Base-by-base conservation (phyloP, 2,888 invertebrate species). In the Selenia dentaria region DNA sequence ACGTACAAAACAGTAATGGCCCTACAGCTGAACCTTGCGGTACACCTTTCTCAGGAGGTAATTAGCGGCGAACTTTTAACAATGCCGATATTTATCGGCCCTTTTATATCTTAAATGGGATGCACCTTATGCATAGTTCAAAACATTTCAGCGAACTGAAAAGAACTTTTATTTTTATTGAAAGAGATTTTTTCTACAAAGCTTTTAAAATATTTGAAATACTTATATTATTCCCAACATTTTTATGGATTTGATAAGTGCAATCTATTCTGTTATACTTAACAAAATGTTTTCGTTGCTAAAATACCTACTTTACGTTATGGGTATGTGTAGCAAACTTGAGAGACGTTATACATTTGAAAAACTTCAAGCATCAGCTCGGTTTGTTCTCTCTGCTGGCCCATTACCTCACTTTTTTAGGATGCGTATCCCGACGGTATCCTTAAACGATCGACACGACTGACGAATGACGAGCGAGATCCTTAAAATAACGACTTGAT, bases 121-220 rank as follows among this genome's bases (percentile, higher is more conserved):
- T 36, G 47, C 35, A 40, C 9, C n/a, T 37, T 14, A 12, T 37
- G 13, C 35, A 26, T 31, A 14, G 27, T 31, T 39, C 24, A 33
- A 12, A 6, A 10, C 13, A 10, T 35, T 4, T 29, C 28, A 27
- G 18, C 28, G 42, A 24, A n/a, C 1, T 34, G 13, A 48, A 48
- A 37, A 29, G 13, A 41, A 28, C 22, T 40, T 32, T 36, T 26
- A 33, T n/a, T 4, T 14, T 6, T 28, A 26, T 31, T 13, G 14
- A 26, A 18, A 3, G 24, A 41, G n/a, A 27, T 16, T 10, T 31
- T 43, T 24, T 24, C 14, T 39, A 32, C 38, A 49, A 53, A 34
- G 45, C 42, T 10, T 45, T 49, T 45, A 39, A 35, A 33, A 26
- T 24, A 18, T 6, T 28, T 25, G 16, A 24, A 26, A 37, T 34